These are phyloP conservation scores for Sprattus sprattus DNA, from an alignment of 2,113 vertebrate species.

Conservation along the genomic window DNA sequence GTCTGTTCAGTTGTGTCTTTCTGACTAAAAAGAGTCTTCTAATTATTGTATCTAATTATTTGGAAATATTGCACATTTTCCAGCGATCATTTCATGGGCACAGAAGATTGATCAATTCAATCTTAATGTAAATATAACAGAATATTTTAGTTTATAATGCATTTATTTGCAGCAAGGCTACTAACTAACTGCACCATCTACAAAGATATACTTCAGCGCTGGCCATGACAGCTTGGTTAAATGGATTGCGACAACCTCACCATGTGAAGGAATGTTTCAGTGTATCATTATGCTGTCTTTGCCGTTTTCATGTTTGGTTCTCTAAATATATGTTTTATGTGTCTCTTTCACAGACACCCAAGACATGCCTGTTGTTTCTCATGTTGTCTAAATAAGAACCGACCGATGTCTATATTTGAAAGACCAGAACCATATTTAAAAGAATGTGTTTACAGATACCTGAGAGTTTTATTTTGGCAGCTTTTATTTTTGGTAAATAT, in stretches of 20 bases:
- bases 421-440: not conserved
- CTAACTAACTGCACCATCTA: not conserved
- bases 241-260: slow-evolving; percentile 41
- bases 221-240: not conserved
- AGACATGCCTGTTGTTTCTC: slow-evolving; percentile 53
- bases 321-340: slow-evolving; percentile 63
- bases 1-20: not conserved
- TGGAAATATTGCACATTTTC: not conserved
- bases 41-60: not conserved
- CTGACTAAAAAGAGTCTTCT: not conserved
- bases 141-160: not conserved
- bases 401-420: slow-evolving; percentile 33
- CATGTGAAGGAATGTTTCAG: slow-evolving; percentile 57
- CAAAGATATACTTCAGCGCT: not conserved
- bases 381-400: slow-evolving; percentile 60
- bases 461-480: not conserved
- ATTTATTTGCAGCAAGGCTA: not conserved
- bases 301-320: slow-evolving; percentile 60
- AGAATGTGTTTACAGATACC: not conserved
- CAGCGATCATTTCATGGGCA: not conserved
- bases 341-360: slow-evolving; percentile 46
- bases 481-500: not conserved
- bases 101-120: not conserved
- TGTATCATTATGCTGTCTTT: slow-evolving; percentile 63
- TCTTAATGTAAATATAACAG: not conserved